Percentiles rank a stretch among this genome's conserved stretches.
phyloP scores from a whole-genome alignment of 2,113 vertebrate genomes.

The Galeopterus variegatus region DNA sequence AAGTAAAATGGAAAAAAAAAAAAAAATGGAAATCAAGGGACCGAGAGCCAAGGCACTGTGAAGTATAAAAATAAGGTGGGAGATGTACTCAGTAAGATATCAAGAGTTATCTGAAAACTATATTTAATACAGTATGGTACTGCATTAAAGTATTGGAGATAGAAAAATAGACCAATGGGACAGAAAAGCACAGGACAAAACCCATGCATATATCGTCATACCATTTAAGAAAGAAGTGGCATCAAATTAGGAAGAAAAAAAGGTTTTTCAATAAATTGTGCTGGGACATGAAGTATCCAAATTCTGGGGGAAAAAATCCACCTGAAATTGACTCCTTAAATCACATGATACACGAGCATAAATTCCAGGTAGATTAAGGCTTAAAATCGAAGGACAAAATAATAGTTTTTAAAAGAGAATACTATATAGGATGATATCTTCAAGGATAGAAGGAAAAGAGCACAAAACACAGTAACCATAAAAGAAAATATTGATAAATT shows the following conservation, averaged over 20 bases:
- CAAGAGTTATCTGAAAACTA: background rate
- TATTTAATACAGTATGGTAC: background rate
- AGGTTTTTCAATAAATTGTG: background rate
- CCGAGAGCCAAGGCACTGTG: too few species aligned
- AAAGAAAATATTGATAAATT: background rate
- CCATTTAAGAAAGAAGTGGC: background rate
- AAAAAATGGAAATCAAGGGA: too few species aligned
- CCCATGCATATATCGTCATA: background rate
- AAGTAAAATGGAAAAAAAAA: too few species aligned
- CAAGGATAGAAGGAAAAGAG: background rate
- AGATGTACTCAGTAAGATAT: background rate
- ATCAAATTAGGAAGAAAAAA: background rate
- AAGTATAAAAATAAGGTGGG: background rate
- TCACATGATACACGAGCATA: background rate
- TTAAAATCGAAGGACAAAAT: background rate
- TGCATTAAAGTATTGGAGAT: background rate
- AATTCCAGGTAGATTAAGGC: background rate
- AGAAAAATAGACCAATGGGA: background rate
- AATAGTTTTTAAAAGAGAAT: background rate
- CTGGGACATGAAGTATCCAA: background rate
- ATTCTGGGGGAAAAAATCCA: background rate
- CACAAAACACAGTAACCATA: background rate
- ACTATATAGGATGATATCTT: background rate
- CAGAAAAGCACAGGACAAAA: background rate
- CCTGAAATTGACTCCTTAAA: background rate